Evolutionary conservation across 2,888 invertebrate species (phyloP), one percentile per base, ranked within the genome.

Genomic region (Cinara cedri): DNA sequence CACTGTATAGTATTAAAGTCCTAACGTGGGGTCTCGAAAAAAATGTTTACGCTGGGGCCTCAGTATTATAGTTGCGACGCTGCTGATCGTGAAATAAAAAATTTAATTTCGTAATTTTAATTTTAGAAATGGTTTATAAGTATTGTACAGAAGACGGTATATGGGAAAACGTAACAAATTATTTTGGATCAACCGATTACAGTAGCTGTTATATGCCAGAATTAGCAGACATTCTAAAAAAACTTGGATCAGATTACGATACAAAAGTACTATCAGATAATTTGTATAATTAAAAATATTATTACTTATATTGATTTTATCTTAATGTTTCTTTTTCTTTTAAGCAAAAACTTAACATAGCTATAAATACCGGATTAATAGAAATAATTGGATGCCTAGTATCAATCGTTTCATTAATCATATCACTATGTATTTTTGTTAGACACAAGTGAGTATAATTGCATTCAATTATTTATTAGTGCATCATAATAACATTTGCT

Each of bases 351-450:
- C 80, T 84, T 42, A 82, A 82, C 16, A 83, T 84, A 44, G 84
- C 83, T 13, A 88, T 89, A 83, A 89, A 88, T 8, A 93, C 93
- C 0, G 87, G 93, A 74, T 89, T 89, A 16, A 86, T 97, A 85
- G 97, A 97, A 87, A 90, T 92, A 82, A 86, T 89, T 72, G 97
- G 97, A 1, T 89, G 95, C 60, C 91, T 91, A 78, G 85, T 93
- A 11, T 97, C 97, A 0, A 87, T 95, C 8, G 85, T 93, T 16
- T 91, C 93, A 0, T 87, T 96, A 44, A 85, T 92, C 16, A 85
- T 92, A 24, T 94, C 96, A 0, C 87, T 97, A 66, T 87, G 90
- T 72, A 94, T 97, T 83, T 96, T 96, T 86, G 90, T 90, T 83
- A 89, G 90, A 83, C 96, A 93, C 87, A 90, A 94, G 94, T 94